Evolutionary conservation across 1,140 invertebrate species (phyloP), one percentile per base, ranked within the genome.

Genomic region (Hydropsyche tenuis): DNA sequence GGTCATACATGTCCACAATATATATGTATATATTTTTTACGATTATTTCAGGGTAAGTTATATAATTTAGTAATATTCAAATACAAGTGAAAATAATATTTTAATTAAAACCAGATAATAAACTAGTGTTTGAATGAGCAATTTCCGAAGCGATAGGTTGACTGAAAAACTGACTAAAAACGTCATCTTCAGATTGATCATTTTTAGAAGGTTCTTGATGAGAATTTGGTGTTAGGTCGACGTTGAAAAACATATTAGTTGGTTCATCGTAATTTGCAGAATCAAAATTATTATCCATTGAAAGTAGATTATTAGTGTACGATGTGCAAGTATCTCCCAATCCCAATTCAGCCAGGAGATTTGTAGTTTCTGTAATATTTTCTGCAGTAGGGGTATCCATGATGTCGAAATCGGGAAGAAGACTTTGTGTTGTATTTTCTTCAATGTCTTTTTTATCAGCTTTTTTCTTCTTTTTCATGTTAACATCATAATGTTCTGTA

Each of bases 401-500:
- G 7, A 69, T 20, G 1, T 79, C 76, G 1, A 76, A 45, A 69
- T 77, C 73, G 14, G 75, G 77, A 43, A 76, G 72, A 1, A 77
- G 53, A 37, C 75, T 77, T 1, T 30, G n/a, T n/a, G 73, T 51
- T 9, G 45, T 66, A 1, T 66, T 63, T 5, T 69, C 45, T n/a
- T 37, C 56, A 12, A 37, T 56, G 37, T 75, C 60, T 27, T 48
- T 45, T 3, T 45, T 70, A 11, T 77, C 73, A 12, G 16, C 1
- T 60, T 75, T 77, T 42, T 60, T 75, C 30, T 71, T 73, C 30
- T 42, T 75, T 45, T 72, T 77, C 3, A 51, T 42, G 14, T 73
- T 75, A 12, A 73, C 68, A 51, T 80, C 77, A 43, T 79, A 77
- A 43, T 76, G 75, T 70, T 80, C 78, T n/a, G 74, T 77, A n/a